Evolutionary conservation across 2,888 invertebrate genomes (phyloP), one percentile per base, ranked within the genome.

Genomic region (Polylopha cassiicola): DNA sequence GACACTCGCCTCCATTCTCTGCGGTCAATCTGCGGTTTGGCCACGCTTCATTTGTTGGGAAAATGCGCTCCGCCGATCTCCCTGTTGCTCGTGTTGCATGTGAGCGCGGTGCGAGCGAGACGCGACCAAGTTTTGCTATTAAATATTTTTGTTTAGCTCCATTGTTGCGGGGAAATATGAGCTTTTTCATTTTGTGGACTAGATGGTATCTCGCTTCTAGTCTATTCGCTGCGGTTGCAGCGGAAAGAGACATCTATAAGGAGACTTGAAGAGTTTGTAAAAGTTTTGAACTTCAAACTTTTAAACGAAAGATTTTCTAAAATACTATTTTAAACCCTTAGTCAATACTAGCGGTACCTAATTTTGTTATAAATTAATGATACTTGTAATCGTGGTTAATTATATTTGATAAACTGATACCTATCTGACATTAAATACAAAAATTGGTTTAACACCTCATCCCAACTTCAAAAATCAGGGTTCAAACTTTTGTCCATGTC

Each of bases 41-140:
- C 81, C 85, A 84, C 77, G 84, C 82, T 84, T 86, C 86, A 86
- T 87, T 87, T 87, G 84, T 78, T 77, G 80, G 78, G 85, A 85
- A 86, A 86, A 85, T 84, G 79, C 70, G 69, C 66, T 65, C 47
- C 58, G 48, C 51, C 55, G 60, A 50, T 61, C 68, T 79, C 78
- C 67, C 61, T 44, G 65, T 84, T 66, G 48, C 62, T 54, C 75
- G 18, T 41, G 37, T 29, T 14, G 3, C 3, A 2, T n/a, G 13
- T 4, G 2, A 4, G 27, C 8, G 8, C 3, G 4, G 75, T 53
- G 65, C 51, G 73, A 84, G 63, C 39, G 76, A 61, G 78, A 80
- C 51, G 47, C 59, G 48, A 27, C 55, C 64, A 82, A 85, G 84
- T 85, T 82, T 82, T 77, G 51, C 51, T 71, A 72, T 76, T 67